Evolutionary conservation across 2,797 vertebrate genomes (phyloP).

Genomic region (Xenopus petersii): DNA sequence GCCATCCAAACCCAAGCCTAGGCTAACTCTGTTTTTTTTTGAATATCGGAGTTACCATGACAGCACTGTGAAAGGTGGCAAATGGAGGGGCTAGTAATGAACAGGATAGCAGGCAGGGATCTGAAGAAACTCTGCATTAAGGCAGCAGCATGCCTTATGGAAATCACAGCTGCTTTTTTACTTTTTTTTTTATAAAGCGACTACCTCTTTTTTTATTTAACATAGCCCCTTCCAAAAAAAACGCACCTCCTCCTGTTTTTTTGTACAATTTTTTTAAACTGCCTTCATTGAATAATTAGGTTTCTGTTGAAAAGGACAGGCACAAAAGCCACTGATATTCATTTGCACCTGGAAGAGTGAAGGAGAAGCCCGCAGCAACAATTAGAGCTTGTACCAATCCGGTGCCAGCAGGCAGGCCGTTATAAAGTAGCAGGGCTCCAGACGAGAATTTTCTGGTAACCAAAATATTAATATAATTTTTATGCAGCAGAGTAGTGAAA

Average conservation of each 20-base stretch:
- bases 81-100: slow-evolving; percentile 40
- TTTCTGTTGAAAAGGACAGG: slow-evolving; percentile 22
- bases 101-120: slow-evolving; percentile 41
- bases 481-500: no score
- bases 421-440: no score
- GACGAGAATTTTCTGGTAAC: no score
- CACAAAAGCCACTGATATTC: slow-evolving; percentile 18
- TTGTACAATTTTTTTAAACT: slow-evolving; percentile 40
- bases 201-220: not conserved
- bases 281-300: slow-evolving; percentile 35
- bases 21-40: slow-evolving; percentile 22
- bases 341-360: slow-evolving; percentile 31
- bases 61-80: slow-evolving; percentile 41
- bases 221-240: not conserved
- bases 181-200: not conserved
- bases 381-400: slow-evolving; percentile 17
- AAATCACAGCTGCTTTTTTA: slow-evolving; percentile 36
- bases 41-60: slow-evolving; percentile 47
- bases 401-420: no score
- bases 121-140: slow-evolving; percentile 39
- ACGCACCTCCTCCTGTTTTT: slow-evolving; percentile 7
- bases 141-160: slow-evolving; percentile 34
- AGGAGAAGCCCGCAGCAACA: slow-evolving; percentile 7
- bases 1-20: slow-evolving; percentile 31
- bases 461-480: no score